These are phyloP conservation scores for Leptinotarsa juncta DNA, from an alignment of 2,888 invertebrate species.

Conservation along the genomic window DNA sequence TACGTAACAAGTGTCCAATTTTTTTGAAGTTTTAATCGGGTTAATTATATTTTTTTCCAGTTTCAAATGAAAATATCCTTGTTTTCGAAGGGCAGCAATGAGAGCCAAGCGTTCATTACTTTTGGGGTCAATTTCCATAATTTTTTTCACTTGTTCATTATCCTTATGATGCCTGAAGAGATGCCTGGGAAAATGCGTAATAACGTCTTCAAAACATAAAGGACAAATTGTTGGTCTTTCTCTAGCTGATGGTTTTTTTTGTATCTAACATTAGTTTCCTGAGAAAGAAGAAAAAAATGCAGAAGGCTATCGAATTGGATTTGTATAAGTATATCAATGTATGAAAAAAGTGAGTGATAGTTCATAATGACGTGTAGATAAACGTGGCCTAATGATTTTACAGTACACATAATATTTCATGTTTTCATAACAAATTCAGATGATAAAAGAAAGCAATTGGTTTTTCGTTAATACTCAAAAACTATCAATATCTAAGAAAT, in stretches of 20 bases:
- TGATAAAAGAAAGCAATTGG: no score
- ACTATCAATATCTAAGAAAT: no score
- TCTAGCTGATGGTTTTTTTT: neutral
- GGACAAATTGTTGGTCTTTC: conserved; percentile 40
- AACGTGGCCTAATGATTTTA: no score
- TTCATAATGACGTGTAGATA: no score
- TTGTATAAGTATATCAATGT: no score
- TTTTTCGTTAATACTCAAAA: no score
- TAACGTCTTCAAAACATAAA: conserved; percentile 34
- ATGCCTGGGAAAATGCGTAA: conserved; percentile 36
- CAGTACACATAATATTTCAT: no score
- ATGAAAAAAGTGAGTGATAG: no score
- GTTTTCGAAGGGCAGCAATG: neutral
- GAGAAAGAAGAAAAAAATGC: neutral
- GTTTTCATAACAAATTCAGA: no score
- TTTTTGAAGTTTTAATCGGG: conserved; percentile 28
- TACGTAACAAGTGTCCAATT: conserved; percentile 25
- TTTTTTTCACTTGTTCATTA: neutral
- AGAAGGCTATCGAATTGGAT: no score
- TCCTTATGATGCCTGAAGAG: conserved; percentile 25
- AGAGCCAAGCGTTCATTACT: neutral
- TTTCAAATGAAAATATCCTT: neutral
- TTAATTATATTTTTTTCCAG: conserved; percentile 14
- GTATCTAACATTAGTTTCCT: neutral
- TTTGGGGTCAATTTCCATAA: neutral